These are phyloP conservation scores for Diadumene lineata DNA, from an alignment of 92 coral and sea anemone genomes.

Conservation along the genomic window DNA sequence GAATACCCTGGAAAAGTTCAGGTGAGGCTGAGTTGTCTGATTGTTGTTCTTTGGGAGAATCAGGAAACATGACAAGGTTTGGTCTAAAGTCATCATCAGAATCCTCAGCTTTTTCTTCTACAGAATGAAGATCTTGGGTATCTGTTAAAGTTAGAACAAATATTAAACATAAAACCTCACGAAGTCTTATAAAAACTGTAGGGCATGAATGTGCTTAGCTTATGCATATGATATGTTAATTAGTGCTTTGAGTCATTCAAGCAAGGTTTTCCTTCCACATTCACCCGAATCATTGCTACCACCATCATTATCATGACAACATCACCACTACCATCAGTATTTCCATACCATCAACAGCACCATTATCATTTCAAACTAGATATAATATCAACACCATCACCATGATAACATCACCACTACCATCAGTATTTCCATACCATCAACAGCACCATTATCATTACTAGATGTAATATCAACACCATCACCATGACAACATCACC, in stretches of 20 bases:
- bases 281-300: neutral
- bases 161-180: no score
- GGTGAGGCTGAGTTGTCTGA: constrained; percentile 73
- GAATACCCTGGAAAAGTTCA: constrained; percentile 79
- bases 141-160: no score
- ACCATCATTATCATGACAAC: neutral
- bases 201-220: no score
- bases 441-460: neutral
- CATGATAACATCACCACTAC: neutral
- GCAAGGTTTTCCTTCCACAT: no score
- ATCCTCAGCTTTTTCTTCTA: constrained; percentile 31
- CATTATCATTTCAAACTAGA: no score
- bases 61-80: constrained; percentile 76
- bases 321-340: neutral
- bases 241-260: no score
- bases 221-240: no score
- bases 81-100: constrained; percentile 88
- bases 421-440: neutral
- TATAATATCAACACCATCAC: no score
- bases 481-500: neutral
- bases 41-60: constrained; percentile 41
- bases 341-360: neutral
- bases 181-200: no score
- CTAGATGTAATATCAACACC: neutral
- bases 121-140: constrained; percentile 17